Base-by-base conservation (phyloP, 2,888 invertebrate species). In the Entomobrya multifasciata region DNA sequence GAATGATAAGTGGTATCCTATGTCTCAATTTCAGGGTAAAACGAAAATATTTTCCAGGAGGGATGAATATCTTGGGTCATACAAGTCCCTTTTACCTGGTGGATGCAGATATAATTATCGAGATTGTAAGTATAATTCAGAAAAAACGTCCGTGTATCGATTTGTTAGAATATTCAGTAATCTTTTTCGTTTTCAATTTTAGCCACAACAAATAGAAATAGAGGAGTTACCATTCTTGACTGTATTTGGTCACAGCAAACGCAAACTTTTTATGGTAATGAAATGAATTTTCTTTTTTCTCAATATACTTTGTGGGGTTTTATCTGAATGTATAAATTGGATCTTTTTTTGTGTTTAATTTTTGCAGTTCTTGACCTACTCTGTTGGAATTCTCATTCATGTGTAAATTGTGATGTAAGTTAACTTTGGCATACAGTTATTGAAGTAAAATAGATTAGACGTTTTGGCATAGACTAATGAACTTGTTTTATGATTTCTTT, bases 391-490 rank as follows among this genome's bases (percentile, higher is more conserved):
- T 94, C 94, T 88, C 94, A 95, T 91, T 94, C 95, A 5, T 94
- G 96, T 92, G 93, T 95, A 76, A 95, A 96, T 91, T 95, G 95
- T 92, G 96, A 97, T 93, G 97, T 96, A 93, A 93, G 92, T n/a
- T n/a, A n/a, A n/a, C n/a, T n/a, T n/a, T n/a, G n/a, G n/a, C n/a
- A n/a, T n/a, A n/a, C n/a, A n/a, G n/a, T n/a, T n/a, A n/a, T n/a
- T n/a, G n/a, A n/a, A n/a, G n/a, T n/a, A n/a, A n/a, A n/a, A n/a
- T n/a, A n/a, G n/a, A n/a, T 6, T 20, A 47, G 15, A 22, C 25
- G 8, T 47, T 60, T 25, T 2, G 60, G 27, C 11, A n/a, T n/a
- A n/a, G n/a, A 8, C 27, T 60, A 27, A 27, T n/a, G 4, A 91
- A 85, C 89, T 65, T 55, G 27, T 82, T 70, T 5, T 87, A 25